These are phyloP conservation scores for Triops longicaudatus DNA, from an alignment of 1,140 invertebrate genomes.

Conservation along the genomic window DNA sequence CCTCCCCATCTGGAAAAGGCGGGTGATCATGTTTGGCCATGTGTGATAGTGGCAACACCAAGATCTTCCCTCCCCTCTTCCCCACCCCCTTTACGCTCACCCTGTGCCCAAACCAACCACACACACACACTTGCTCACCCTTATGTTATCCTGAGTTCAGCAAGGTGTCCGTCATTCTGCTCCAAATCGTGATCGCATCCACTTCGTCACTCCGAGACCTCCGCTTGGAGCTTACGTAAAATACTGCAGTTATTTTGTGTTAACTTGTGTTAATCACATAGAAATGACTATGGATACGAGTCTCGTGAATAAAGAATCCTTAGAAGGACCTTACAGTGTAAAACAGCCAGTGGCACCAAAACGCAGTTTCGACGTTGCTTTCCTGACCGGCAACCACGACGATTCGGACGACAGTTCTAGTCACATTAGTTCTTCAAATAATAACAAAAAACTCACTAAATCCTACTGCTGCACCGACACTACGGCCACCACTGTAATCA, in stretches of 20 bases:
- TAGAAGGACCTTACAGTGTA: conserved; percentile 21
- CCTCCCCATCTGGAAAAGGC: conserved; percentile 10
- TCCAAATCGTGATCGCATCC: not conserved
- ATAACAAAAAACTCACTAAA: too few species aligned
- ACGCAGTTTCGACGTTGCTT: conserved; percentile 76
- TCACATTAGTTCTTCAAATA: not conserved
- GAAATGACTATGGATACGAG: conserved; percentile 29
- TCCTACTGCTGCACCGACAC: too few species aligned
- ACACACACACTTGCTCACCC: not conserved
- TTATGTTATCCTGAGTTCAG: not conserved
- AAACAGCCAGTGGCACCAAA: conserved; percentile 41
- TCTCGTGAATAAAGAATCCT: conserved; percentile 13
- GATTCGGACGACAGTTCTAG: conserved; percentile 54
- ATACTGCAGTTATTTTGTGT: too few species aligned
- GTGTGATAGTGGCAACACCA: conserved; percentile 11
- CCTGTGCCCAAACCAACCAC: too few species aligned
- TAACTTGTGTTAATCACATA: not conserved
- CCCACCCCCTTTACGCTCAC: too few species aligned
- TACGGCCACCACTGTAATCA: not conserved
- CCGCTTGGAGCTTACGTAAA: too few species aligned
- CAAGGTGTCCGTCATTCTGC: conserved; percentile 14
- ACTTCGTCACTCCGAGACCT: not conserved
- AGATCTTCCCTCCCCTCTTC: not conserved
- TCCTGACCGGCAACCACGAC: conserved; percentile 74
- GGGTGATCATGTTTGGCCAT: not conserved